phyloP scores from a whole-genome alignment of 2,888 invertebrate genomes.

The Amitus sp. region DNA sequence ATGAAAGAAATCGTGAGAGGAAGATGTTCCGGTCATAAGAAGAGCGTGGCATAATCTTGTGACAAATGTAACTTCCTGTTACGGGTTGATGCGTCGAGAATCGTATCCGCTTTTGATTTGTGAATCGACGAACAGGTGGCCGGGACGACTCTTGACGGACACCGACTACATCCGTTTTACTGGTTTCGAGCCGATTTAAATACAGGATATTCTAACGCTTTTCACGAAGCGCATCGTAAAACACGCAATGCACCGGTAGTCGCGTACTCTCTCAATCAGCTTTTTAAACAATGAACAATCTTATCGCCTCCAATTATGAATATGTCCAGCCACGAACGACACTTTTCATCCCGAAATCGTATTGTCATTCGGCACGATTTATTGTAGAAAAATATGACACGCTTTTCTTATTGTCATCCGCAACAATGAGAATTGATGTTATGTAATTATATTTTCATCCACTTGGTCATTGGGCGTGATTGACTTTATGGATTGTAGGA shows the following conservation, averaged over 20 bases:
- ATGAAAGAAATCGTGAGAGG: too few relatives aligned
- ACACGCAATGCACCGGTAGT: constrained; percentile 28
- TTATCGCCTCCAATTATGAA: too few relatives aligned
- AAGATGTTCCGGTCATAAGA: too few relatives aligned
- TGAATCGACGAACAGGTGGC: constrained; percentile 49
- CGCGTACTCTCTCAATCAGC: background rate
- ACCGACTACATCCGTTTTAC: constrained; percentile 54
- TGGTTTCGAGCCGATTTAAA: constrained; percentile 53
- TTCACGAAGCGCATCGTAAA: constrained; percentile 16
- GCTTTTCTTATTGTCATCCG: too few relatives aligned
- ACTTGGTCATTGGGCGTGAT: too few relatives aligned
- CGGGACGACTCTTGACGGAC: constrained; percentile 40
- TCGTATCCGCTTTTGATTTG: constrained; percentile 64
- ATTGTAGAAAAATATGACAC: too few relatives aligned
- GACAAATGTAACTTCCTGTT: constrained; percentile 36
- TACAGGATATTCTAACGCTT: constrained; percentile 42
- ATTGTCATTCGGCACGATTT: too few relatives aligned
- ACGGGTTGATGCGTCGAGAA: constrained; percentile 54
- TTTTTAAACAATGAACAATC: background rate
- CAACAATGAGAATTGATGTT: too few relatives aligned
- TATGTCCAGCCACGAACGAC: too few relatives aligned
- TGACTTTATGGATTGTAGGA: too few relatives aligned
- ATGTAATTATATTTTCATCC: too few relatives aligned
- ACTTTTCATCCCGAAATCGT: too few relatives aligned
- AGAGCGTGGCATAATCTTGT: constrained; percentile 23